A percentile compares a stretch with the other conserved stretches of the same genome.
Conservation (phyloP, 2,797 vertebrate species). For the Gallinago stenura region DNA sequence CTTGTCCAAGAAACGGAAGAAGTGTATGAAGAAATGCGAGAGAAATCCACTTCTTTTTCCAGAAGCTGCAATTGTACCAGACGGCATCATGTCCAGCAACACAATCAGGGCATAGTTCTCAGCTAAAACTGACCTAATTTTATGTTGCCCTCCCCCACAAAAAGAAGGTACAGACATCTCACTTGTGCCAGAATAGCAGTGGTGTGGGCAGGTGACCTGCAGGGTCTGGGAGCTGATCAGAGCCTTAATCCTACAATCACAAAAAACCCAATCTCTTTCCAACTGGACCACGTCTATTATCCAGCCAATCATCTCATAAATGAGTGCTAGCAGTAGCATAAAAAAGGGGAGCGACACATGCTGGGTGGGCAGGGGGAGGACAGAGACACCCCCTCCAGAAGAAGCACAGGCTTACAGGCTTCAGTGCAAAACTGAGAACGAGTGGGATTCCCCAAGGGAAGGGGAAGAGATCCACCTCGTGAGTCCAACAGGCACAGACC, state of each 20-base stretch:
- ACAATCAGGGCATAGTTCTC: not conserved
- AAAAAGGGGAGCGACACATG: fast-evolving
- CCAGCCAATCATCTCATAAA: not conserved
- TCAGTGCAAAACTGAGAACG: fast-evolving
- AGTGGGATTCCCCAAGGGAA: not conserved
- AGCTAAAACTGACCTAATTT: not conserved
- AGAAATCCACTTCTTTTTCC: not conserved
- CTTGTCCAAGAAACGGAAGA: not conserved
- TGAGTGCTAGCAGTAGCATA: not conserved
- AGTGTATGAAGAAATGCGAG: not conserved
- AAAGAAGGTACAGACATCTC: not conserved
- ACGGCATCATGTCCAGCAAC: not conserved
- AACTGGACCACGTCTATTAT: not conserved
- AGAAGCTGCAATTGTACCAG: not conserved
- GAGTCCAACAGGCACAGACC: not conserved
- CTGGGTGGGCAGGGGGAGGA: not conserved
- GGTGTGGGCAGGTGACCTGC: not conserved
- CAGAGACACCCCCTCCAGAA: not conserved
- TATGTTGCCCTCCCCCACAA: fast-evolving
- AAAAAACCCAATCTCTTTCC: not conserved
- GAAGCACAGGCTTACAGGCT: not conserved
- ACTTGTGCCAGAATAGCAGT: not conserved
- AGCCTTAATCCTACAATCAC: not conserved
- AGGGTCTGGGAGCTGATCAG: not conserved
- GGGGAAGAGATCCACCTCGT: not conserved